These are phyloP conservation scores for Clarias gariepinus DNA, from an alignment of 2,113 vertebrate species.

Conservation along the genomic window DNA sequence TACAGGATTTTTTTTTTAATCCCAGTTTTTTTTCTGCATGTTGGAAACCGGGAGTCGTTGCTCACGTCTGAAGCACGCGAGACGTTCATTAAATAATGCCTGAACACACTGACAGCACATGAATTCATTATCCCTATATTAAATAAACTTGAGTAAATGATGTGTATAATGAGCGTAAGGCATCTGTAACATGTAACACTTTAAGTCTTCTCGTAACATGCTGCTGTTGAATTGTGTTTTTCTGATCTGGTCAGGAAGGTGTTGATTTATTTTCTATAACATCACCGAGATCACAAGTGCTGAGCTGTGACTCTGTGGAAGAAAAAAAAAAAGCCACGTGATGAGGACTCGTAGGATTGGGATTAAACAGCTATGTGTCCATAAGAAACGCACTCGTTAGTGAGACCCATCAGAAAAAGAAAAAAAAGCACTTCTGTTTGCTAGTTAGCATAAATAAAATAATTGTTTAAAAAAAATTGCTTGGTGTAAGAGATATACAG, in stretches of 20 bases:
- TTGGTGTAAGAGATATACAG: not conserved
- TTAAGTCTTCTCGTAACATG: not conserved
- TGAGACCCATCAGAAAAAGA: too few species aligned
- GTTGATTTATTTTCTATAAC: not conserved
- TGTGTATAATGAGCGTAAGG: not conserved
- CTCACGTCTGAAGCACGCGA: not conserved
- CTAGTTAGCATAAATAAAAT: not conserved
- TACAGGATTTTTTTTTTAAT: too few species aligned
- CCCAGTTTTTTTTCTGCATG: not conserved
- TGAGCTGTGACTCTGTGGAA: too few species aligned
- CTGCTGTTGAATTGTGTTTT: not conserved
- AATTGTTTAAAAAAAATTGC: not conserved
- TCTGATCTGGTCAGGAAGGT: not conserved
- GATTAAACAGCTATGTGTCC: too few species aligned
- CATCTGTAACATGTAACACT: not conserved
- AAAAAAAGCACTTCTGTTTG: too few species aligned
- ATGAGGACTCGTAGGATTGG: too few species aligned
- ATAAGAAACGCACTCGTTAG: too few species aligned
- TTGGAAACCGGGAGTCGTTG: conserved; percentile 2
- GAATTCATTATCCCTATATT: not conserved
- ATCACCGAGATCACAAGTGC: not conserved
- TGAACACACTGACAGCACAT: not conserved
- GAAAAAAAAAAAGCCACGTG: too few species aligned
- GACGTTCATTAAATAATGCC: not conserved
- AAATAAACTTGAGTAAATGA: not conserved